Evolutionary conservation across 2,888 invertebrate genomes (phyloP).

Genomic region (Eulithis prunata): DNA sequence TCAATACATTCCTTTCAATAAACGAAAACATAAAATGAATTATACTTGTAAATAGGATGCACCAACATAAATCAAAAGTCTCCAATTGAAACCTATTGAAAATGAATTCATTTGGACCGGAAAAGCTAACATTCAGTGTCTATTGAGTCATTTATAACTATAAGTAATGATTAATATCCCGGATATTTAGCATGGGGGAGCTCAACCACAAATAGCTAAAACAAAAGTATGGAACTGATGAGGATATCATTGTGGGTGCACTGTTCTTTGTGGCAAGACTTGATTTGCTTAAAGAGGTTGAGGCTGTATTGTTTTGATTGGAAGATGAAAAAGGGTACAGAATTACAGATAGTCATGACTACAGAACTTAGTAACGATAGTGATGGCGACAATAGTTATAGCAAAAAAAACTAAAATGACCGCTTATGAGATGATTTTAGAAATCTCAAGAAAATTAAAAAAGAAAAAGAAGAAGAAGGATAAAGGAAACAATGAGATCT

Average conservation of each 20-base stretch:
- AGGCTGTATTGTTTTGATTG: slow-evolving; percentile 4
- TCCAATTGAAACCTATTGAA: slow-evolving; percentile 65
- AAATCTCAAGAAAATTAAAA: too few relatives aligned
- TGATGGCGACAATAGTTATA: too few relatives aligned
- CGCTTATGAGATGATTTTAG: too few relatives aligned
- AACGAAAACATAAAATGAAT: slow-evolving; percentile 26
- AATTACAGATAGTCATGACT: too few relatives aligned
- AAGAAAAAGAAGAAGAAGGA: too few relatives aligned
- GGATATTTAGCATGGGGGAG: slow-evolving; percentile 72
- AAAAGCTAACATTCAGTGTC: slow-evolving; percentile 73
- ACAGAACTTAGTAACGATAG: too few relatives aligned
- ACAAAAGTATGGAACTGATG: slow-evolving; percentile 34
- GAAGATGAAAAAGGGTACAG: not conserved
- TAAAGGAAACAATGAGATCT: too few relatives aligned
- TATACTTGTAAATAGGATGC: slow-evolving; percentile 41
- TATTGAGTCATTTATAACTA: slow-evolving; percentile 77
- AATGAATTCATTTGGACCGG: slow-evolving; percentile 72
- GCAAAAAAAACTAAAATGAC: too few relatives aligned
- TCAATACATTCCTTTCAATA: slow-evolving; percentile 14
- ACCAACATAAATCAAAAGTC: slow-evolving; percentile 42
- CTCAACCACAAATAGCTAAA: slow-evolving; percentile 47
- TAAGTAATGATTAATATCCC: slow-evolving; percentile 79
- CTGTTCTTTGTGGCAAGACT: slow-evolving; percentile 11
- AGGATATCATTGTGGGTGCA: slow-evolving; percentile 27
- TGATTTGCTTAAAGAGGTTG: slow-evolving; percentile 5